Evolutionary conservation across 2,113 vertebrate genomes (phyloP).

Genomic region (Anolis carolinensis): DNA sequence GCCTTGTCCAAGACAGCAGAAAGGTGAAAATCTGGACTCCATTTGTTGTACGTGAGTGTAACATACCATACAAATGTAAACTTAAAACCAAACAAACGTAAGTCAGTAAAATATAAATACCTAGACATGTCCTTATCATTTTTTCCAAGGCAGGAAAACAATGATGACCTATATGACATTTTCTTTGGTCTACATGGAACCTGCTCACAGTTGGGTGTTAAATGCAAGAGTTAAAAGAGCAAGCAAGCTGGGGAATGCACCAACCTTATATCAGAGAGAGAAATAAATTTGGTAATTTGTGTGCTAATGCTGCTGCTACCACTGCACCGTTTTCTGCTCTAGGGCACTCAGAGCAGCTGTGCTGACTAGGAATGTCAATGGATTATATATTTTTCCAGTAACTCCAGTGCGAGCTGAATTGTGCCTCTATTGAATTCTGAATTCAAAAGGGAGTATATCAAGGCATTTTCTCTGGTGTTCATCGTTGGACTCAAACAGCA

Average conservation of each 20-base stretch:
- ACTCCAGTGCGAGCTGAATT: not conserved
- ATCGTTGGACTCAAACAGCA: not conserved
- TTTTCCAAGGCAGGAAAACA: not conserved
- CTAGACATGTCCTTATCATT: no score
- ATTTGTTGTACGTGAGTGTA: not conserved
- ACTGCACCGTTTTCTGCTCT: not conserved
- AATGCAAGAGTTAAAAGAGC: not conserved
- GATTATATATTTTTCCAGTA: constrained; percentile 1
- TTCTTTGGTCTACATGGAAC: not conserved
- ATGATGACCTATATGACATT: not conserved
- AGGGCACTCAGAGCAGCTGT: not conserved
- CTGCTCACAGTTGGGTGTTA: not conserved
- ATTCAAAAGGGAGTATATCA: constrained; percentile 36
- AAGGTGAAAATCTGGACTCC: not conserved
- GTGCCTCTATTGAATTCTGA: not conserved
- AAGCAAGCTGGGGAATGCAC: not conserved
- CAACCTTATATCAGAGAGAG: not conserved
- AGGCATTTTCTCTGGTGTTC: not conserved
- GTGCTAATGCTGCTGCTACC: not conserved
- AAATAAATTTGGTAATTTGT: not conserved
- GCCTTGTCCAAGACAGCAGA: no score
- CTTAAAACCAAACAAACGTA: not conserved
- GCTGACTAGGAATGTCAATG: not conserved
- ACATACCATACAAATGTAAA: not conserved
- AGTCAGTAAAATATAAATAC: not conserved